phyloP scores from a whole-genome alignment of 2,113 vertebrate species.

The Muntiacus reevesi region DNA sequence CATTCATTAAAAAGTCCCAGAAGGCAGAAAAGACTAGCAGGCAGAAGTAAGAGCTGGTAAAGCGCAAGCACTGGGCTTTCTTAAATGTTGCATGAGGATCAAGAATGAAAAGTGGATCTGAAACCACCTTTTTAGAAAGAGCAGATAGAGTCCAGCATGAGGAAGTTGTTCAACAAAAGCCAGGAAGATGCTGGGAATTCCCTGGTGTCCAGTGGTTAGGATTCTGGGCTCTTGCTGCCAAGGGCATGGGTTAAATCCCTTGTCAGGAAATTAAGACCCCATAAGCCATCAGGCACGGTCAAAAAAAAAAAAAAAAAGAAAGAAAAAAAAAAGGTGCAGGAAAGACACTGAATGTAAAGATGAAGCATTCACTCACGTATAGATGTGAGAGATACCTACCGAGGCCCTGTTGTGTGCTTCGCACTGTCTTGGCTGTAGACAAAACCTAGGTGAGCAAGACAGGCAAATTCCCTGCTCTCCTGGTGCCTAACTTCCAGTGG shows the following conservation, averaged over 20 bases:
- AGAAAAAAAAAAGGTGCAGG: background rate
- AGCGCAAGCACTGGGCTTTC: background rate
- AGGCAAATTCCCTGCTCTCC: background rate
- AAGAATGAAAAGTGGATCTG: background rate
- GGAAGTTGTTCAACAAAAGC: background rate
- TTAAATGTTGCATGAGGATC: background rate
- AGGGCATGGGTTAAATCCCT: background rate
- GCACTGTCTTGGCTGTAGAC: background rate
- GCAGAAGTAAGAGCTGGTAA: background rate
- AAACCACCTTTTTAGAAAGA: background rate
- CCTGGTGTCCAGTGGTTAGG: background rate
- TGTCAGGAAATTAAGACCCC: background rate
- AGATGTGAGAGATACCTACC: background rate
- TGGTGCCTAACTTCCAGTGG: background rate
- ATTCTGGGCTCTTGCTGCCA: background rate
- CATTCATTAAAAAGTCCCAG: background rate
- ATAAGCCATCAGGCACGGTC: rapidly evolving
- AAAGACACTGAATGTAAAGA: background rate
- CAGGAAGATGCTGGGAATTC: background rate
- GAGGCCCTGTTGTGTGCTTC: background rate
- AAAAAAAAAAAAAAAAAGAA: background rate
- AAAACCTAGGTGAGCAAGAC: background rate
- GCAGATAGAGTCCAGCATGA: background rate
- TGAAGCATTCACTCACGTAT: background rate
- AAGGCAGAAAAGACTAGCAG: background rate